A percentile compares a stretch with the other conserved stretches of the same genome.
Evolutionary conservation across 2,797 vertebrate species (phyloP).

Genomic region (Fundulus diaphanus): DNA sequence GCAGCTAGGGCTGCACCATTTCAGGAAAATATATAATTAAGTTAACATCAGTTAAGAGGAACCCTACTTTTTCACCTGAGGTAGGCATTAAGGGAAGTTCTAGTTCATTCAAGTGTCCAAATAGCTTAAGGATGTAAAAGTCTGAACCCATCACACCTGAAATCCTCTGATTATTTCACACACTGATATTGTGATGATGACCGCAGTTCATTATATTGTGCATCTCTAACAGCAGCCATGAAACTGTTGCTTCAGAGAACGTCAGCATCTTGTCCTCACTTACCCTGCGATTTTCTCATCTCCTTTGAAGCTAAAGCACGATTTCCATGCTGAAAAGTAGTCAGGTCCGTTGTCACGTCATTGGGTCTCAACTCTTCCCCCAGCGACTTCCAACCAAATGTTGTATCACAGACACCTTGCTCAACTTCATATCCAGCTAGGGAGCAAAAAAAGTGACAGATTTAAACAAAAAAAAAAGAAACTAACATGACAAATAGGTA

Average conservation of each 20-base stretch:
- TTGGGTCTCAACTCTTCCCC: conserved; percentile 99
- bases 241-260: neutral
- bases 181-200: neutral
- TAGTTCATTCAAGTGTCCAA: neutral
- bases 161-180: neutral
- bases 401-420: conserved; percentile 96
- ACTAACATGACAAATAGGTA: too few species aligned
- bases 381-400: conserved; percentile 99
- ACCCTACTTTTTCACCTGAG: neutral
- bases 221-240: neutral
- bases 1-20: neutral
- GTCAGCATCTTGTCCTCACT: conserved; percentile 21
- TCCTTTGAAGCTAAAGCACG: conserved; percentile 99
- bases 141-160: neutral
- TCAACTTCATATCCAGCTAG: conserved; percentile 95
- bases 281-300: conserved; percentile 99
- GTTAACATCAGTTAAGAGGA: neutral
- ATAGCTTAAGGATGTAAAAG: neutral
- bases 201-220: neutral
- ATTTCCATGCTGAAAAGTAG: conserved; percentile 98
- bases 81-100: neutral
- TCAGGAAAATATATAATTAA: neutral
- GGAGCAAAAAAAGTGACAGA: conserved; percentile 14
- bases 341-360: conserved; percentile 96
- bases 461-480: too few species aligned